phyloP scores from a whole-genome alignment of 2,888 invertebrate genomes.

The Colletes collaris region DNA sequence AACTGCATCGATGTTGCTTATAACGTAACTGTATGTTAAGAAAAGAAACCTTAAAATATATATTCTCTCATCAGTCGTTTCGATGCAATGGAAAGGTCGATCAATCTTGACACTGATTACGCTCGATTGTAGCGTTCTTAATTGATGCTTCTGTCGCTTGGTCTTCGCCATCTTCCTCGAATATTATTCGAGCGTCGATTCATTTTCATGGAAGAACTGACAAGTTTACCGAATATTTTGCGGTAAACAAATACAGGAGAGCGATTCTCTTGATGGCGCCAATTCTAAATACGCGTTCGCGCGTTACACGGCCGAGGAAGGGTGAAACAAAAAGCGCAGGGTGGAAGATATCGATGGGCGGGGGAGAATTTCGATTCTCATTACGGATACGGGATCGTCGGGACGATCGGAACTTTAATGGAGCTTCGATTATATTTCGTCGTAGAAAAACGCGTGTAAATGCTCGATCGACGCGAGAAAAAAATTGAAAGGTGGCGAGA shows the following conservation, averaged over 20 bases:
- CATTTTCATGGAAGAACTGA: background rate
- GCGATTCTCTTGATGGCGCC: too few relatives aligned
- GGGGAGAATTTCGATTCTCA: constrained; percentile 69
- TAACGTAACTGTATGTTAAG: too few relatives aligned
- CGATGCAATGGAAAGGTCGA: too few relatives aligned
- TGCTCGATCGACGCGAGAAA: constrained; percentile 7
- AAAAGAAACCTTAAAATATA: too few relatives aligned
- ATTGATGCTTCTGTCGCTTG: too few relatives aligned
- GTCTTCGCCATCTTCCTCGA: too few relatives aligned
- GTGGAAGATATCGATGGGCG: constrained; percentile 1
- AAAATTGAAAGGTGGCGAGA: background rate
- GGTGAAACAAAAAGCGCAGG: constrained; percentile 4
- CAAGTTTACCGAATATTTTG: background rate
- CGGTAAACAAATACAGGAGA: background rate
- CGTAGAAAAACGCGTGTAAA: constrained; percentile 51
- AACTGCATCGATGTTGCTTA: too few relatives aligned
- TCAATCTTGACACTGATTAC: too few relatives aligned
- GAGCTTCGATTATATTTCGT: constrained; percentile 61
- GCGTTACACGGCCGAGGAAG: constrained; percentile 53
- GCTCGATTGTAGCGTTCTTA: too few relatives aligned
- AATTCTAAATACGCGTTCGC: constrained; percentile 49
- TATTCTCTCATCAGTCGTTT: too few relatives aligned
- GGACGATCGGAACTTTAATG: constrained; percentile 67
- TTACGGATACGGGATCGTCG: constrained; percentile 67
- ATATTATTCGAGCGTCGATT: background rate